Evolutionary conservation across 2,888 invertebrate species (phyloP), one percentile per base, ranked within the genome.

Genomic region (Caenorhabditis doughertyi): DNA sequence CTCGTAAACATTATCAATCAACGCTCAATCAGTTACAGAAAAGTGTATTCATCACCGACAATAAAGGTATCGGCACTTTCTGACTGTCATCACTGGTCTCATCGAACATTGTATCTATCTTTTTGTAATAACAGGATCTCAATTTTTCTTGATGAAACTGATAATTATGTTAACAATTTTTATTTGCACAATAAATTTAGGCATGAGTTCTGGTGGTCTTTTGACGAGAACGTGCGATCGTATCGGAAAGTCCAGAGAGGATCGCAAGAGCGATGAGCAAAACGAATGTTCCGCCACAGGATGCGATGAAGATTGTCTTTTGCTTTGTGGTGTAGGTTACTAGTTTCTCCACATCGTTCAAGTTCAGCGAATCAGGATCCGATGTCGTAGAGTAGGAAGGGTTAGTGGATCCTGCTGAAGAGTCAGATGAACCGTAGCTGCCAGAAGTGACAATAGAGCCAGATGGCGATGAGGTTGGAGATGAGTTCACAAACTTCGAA

Each of bases 211-310:
- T 29, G 7, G 65, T 70, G 0, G 42, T 65, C 42, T 83, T 83
- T 35, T 83, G 83, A 25, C 49, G 56, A 1, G 83, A 72, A 3
- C 74, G 62, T 13, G 77, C 70, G 9, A 83, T 70, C 0, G 83
- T 83, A 35, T 83, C 83, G 0, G 83, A 83, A 13, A 83, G 62
- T n/a, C 83, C 83, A 32, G 79, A 77, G 23, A 83, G 70, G n/a
- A 83, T 79, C 0, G 83, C 83, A 23, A 83, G 58, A 25, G 79
- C 79, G 18, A 83, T 58, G 21, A 83, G 70, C 5, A 79, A 65
- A 7, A 83, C 70, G 70, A 83, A 83, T 9, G 83, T 79, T 18
- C 83, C 83, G 23, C 65, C 73, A 8, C 42, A 51, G 42, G 27
- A 51, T 0, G 65, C 51, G 27, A 62, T 25, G 60, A 53, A 64